These are phyloP conservation scores for Leiothrix lutea DNA, from an alignment of 2,113 vertebrate genomes.

Conservation along the genomic window DNA sequence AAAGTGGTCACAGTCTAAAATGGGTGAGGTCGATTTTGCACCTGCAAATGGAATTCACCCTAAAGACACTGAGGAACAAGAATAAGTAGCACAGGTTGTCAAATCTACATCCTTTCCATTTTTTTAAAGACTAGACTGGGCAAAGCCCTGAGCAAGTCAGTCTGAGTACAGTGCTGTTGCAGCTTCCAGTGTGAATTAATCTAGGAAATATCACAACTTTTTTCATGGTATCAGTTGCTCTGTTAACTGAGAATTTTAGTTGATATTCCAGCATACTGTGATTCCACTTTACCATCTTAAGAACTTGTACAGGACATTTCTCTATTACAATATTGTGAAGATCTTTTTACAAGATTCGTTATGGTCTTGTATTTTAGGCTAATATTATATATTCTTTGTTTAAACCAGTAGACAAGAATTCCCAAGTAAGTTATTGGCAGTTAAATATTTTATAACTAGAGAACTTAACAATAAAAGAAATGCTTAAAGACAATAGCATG, in stretches of 20 bases:
- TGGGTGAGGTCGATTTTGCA: not conserved
- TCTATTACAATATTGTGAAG: not conserved
- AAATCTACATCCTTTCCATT: not conserved
- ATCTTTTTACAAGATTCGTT: not conserved
- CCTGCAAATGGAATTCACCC: not conserved
- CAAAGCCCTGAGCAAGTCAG: not conserved
- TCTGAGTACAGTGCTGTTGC: not conserved
- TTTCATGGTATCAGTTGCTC: not conserved
- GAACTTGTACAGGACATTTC: not conserved
- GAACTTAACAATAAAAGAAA: constrained; percentile 29
- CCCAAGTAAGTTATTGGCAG: constrained; percentile 32
- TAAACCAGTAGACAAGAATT: not conserved
- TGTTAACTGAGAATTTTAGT: not conserved
- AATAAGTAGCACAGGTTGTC: not conserved
- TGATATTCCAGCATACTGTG: not conserved
- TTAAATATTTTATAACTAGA: constrained; percentile 37
- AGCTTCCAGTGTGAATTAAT: not conserved
- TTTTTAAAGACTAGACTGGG: not conserved
- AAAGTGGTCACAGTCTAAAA: not conserved
- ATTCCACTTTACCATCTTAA: not conserved
- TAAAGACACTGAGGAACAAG: not conserved
- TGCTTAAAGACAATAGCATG: constrained; percentile 1
- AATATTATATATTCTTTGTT: constrained; percentile 32
- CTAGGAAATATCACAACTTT: not conserved
- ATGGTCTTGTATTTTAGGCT: not conserved